Base-by-base conservation (phyloP, 1,140 invertebrate genomes). In the Microplitis demolitor region DNA sequence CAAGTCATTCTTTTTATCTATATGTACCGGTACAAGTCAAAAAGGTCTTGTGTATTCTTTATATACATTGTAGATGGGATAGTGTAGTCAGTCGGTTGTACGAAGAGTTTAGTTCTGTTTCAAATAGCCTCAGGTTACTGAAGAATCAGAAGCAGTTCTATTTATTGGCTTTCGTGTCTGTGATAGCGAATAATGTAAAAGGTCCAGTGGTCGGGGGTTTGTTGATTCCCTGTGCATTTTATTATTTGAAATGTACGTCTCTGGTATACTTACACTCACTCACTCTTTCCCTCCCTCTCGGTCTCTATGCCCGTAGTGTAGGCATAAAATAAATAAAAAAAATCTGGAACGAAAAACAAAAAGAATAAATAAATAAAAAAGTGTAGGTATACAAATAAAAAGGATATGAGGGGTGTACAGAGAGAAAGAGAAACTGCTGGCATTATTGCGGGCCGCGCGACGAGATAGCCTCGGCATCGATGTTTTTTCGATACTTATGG, bases 401-500 rank as follows among this genome's bases (percentile, higher is more conserved):
- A 45, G 39, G 16, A 51, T 24, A 66, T 31, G n/a, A 24, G 37
- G 34, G 3, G 16, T 13, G 16, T 11, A 66, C 11, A 69, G 39
- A 31, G 35, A 60, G 67, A 34, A 24, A 69, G 33, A 45, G 24
- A 56, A 14, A 53, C 37, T 58, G 33, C 34, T 50, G 54, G 66
- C 66, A 73, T 73, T 73, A 69, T 73, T 73, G 37, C 39, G 37
- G 24, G 35, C 64, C 56, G 56, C 45, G 66, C 58, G 45, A 68
- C 58, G 61, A 69, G 72, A 73, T 69, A 73, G 61, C 58, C 60
- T 39, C 39, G 56, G 51, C 66, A 68, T 69, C 50, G 58, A 73
- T 73, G 66, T 69, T 73, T 73, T 73, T 73, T 73, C 72, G 66
- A 73, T 73, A 73, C 72, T 73, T 73, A 73, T 73, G 66, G 66